Evolutionary conservation across 1,140 invertebrate species (phyloP), one percentile per base, ranked within the genome.

Genomic region (Drosophila arawakana): DNA sequence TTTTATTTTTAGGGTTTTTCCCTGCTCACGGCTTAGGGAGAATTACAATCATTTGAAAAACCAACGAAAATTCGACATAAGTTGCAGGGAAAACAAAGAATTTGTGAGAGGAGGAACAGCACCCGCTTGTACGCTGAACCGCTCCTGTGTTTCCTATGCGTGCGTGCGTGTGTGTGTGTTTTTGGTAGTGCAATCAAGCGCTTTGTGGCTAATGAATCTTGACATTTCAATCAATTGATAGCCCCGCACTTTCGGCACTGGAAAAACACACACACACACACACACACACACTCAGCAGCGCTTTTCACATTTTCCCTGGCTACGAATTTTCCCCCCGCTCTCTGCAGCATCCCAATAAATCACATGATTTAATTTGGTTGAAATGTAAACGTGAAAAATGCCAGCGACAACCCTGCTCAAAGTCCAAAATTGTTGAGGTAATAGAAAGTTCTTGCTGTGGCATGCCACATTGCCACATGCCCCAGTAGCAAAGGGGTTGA

Each of bases 321-420:
- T 60, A 10, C 44, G 44, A 65, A 58, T 37, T 30, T 30, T 30
- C 25, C 25, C 6, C 37, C 44, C 21, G 11, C 18, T 8, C 49
- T 55, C 60, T 74, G 66, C 69, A 76, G 71, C 67, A 71, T 74
- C 79, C 61, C 60, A 73, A 88, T 88, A 89, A 88, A 88, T 88
- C 83, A 88, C 84, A 72, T 81, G 76, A 89, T 88, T 88, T 88
- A 83, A 88, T 83, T 89, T 78, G 73, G 66, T 76, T 74, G 62
- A 78, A 21, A 25, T 30, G 25, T 30, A 59, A 55, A 74, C 65
- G 72, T 60, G 43, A 70, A 72, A 76, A 59, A 76, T 72, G 47
- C 61, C 49, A 44, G 25, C 49, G 25, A 35, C 15, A 35, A 39
- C 71, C 47, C 63, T 60, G 62, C 71, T 54, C 63, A 49, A 84